These are phyloP conservation scores for Noctua janthina DNA, from an alignment of 2,888 invertebrate genomes.

Conservation along the genomic window DNA sequence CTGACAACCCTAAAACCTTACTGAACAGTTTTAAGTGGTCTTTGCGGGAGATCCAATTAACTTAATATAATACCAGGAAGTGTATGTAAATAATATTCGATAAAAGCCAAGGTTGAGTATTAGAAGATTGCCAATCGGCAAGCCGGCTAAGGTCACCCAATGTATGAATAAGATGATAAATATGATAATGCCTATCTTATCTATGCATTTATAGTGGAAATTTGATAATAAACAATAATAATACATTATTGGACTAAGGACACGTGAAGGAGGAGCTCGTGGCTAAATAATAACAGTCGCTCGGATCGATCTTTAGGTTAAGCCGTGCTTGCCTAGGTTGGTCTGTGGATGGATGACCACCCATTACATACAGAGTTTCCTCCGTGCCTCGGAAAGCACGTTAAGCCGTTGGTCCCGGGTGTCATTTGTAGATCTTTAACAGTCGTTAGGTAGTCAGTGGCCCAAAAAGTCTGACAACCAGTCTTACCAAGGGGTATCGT, in stretches of 20 bases:
- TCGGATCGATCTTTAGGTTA: too few species aligned
- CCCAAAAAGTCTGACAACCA: too few species aligned
- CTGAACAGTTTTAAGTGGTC: not conserved
- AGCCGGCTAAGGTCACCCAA: constrained; percentile 46
- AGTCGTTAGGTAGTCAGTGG: too few species aligned
- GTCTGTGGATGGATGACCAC: too few species aligned
- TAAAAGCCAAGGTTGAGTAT: constrained; percentile 35
- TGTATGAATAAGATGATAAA: constrained; percentile 17
- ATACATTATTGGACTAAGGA: constrained; percentile 1
- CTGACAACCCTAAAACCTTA: not conserved
- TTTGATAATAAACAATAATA: constrained; percentile 32
- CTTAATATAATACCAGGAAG: constrained; percentile 1
- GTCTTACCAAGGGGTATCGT: too few species aligned
- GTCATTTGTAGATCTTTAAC: too few species aligned
- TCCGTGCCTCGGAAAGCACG: too few species aligned
- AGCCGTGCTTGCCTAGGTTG: too few species aligned
- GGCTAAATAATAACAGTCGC: too few species aligned
- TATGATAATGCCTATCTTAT: constrained; percentile 42
- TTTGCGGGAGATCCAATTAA: constrained; percentile 9
- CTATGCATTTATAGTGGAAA: constrained; percentile 37
- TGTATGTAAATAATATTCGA: not conserved
- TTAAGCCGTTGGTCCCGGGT: too few species aligned
- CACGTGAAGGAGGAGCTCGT: not conserved
- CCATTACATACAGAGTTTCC: too few species aligned
- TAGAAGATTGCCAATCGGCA: constrained; percentile 42